Base-by-base conservation (phyloP, 1,140 invertebrate genomes). In the Choristoneura fumiferana region DNA sequence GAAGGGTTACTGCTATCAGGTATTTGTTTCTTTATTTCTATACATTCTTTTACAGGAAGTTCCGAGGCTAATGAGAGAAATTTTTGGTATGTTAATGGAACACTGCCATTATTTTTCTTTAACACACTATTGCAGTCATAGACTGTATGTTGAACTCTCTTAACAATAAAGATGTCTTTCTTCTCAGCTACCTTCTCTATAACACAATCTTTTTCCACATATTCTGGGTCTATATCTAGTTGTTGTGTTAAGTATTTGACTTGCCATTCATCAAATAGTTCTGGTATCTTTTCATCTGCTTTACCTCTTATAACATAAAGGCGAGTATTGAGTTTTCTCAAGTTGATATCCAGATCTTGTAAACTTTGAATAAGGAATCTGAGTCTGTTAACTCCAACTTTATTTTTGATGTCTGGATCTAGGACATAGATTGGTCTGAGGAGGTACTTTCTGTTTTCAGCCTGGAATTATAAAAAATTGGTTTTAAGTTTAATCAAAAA, bases 71-170 rank as follows among this genome's bases (percentile, higher is more conserved):
- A 81, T 5, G 91, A 91, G 54, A 94, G 83, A 77, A 94, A 95
- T 58, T 94, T 92, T 69, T 94, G 93, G 73, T 94, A 95, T 8
- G 93, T 95, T 37, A 95, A 74, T 0, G 94, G 94, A 4, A 93
- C 89, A 67, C 80, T 89, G 0, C 93, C 93, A 62, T 91, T 84
- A 84, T 95, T 95, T 58, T 90, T 91, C 43, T 91, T 89, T 36
- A 95, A 87, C 14, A 95, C 90, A 69, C 87, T 76, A 38, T 94
- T 89, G 2, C 92, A 89, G 78, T 94, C 91, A 76, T 93, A 95
- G 3, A 95, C 90, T 1, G 94, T 95, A 71, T 95, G 94, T 9
- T 94, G 94, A 18, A 92, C 91, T 69, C 90, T 86, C 43, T 90
- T 89, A 35, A 92, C 89, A 37, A 95, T 90, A 62, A 92, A 89